phyloP scores from a whole-genome alignment of 2,888 invertebrate genomes.

The Torymus aiolomorphi region DNA sequence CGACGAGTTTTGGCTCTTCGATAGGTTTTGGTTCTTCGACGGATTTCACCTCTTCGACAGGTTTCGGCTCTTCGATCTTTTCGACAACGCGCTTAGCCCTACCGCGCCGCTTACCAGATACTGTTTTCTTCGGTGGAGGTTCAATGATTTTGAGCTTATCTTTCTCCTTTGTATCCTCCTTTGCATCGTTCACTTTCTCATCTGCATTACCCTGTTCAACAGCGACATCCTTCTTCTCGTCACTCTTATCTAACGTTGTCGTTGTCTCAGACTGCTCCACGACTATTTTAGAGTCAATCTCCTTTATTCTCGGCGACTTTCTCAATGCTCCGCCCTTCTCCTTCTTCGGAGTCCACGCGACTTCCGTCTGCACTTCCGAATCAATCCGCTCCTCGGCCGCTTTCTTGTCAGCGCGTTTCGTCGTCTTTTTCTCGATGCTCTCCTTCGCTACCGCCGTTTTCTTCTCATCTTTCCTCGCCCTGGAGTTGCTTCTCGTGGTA shows the following conservation, averaged over 20 bases:
- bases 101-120: conserved; percentile 62
- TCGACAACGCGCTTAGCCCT: conserved; percentile 55
- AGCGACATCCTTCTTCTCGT: conserved; percentile 6
- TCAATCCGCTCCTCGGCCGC: conserved; percentile 1
- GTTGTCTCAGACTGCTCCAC: conserved; percentile 23
- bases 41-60: background rate
- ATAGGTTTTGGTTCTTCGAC: conserved; percentile 61
- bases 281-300: conserved; percentile 37
- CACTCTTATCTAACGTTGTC: background rate
- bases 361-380: conserved; percentile 16
- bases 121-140: conserved; percentile 29
- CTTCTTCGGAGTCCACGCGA: conserved; percentile 28
- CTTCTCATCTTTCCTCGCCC: conserved; percentile 14
- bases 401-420: conserved; percentile 29
- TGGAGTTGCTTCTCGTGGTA: conserved; percentile 59
- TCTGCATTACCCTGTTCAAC: conserved; percentile 15
- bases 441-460: conserved; percentile 9
- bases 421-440: conserved; percentile 27
- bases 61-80: background rate
- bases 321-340: conserved; percentile 59
- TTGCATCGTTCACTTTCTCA: conserved; percentile 3
- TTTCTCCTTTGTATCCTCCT: background rate
- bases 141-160: conserved; percentile 15
- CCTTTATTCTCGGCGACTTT: conserved; percentile 65
- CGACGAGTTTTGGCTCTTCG: background rate